These are phyloP conservation scores for Helicolenus hilgendorfi DNA, from an alignment of 2,797 vertebrate genomes.

Conservation along the genomic window DNA sequence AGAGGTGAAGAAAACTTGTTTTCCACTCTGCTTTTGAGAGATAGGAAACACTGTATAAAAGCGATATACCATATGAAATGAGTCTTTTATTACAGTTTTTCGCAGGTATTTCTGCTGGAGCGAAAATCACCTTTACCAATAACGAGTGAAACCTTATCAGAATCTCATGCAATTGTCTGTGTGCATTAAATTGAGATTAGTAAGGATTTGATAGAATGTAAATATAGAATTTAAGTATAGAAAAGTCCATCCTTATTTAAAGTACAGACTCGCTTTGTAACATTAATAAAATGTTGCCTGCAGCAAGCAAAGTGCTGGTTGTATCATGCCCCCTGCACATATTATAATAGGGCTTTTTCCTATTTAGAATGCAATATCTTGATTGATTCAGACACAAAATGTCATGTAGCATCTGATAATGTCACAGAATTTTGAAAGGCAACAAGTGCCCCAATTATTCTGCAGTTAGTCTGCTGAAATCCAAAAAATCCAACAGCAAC, in stretches of 20 bases:
- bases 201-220: not conserved
- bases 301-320: not conserved
- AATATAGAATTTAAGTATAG: not conserved
- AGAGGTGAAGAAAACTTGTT: not conserved
- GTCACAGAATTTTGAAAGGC: not conserved
- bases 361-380: not conserved
- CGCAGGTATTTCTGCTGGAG: not conserved
- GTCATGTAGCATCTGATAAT: not conserved
- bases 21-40: not conserved
- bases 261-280: not conserved
- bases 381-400: not conserved
- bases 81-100: no score
- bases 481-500: not conserved
- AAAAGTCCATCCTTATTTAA: not conserved
- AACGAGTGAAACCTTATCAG: no score
- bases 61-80: no score
- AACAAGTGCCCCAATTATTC: conserved; percentile 2
- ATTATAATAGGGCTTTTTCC: not conserved
- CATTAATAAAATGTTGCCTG: not conserved
- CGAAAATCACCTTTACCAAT: not conserved
- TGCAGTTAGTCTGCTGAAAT: not conserved
- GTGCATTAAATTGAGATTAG: conserved; percentile 2
- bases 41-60: not conserved
- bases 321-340: not conserved
- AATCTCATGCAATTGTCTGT: no score